phyloP scores from a whole-genome alignment of 2,888 invertebrate genomes.

The Catocala nupta region DNA sequence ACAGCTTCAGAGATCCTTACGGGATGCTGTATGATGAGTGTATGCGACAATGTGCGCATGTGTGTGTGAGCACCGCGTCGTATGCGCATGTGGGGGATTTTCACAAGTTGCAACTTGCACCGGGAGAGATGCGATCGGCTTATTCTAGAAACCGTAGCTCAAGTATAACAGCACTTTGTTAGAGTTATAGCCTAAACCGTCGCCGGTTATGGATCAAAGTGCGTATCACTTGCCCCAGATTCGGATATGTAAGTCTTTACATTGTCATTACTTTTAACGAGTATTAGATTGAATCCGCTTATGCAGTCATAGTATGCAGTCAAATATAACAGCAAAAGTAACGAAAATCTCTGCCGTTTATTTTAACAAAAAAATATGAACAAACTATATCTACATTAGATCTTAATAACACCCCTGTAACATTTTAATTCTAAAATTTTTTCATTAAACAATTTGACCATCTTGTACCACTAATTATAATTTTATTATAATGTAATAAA shows the following conservation, averaged over 20 bases:
- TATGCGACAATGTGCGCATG: constrained; percentile 17
- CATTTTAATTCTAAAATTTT: too few species aligned
- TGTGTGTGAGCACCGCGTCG: constrained; percentile 22
- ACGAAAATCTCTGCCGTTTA: too few species aligned
- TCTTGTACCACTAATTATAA: too few species aligned
- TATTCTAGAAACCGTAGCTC: constrained; percentile 46
- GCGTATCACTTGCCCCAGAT: constrained; percentile 31
- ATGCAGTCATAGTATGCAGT: too few species aligned
- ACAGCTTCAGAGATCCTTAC: constrained; percentile 12
- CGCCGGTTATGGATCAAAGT: constrained; percentile 37
- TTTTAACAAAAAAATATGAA: too few species aligned
- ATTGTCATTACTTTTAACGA: constrained; percentile 2
- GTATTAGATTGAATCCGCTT: background rate
- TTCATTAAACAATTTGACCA: too few species aligned
- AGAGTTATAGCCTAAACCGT: constrained; percentile 19
- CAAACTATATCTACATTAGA: too few species aligned
- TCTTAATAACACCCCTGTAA: too few species aligned
- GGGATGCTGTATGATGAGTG: constrained; percentile 8
- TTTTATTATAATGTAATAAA: too few species aligned
- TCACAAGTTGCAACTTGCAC: constrained; percentile 46
- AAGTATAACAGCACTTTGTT: constrained; percentile 46
- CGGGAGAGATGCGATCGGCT: constrained; percentile 41
- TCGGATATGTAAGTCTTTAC: constrained; percentile 42
- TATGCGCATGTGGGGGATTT: constrained; percentile 44
- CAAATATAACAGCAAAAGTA: too few species aligned